Percentiles rank a stretch among this genome's conserved stretches.
These are phyloP conservation scores for Pampus argenteus DNA, from an alignment of 2,797 vertebrate species.

Conservation along the genomic window DNA sequence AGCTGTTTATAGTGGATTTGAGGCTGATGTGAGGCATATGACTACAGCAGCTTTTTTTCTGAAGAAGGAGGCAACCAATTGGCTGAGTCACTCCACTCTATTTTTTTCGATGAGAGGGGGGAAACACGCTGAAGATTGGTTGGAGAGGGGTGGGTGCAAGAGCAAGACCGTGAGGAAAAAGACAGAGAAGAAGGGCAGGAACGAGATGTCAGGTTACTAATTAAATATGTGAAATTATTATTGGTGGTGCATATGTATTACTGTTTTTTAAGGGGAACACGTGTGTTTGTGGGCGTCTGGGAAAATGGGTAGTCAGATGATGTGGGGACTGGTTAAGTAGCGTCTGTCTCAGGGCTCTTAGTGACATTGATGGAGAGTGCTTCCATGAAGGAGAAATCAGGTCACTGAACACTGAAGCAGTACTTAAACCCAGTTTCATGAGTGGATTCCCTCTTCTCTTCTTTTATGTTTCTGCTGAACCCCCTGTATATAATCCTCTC, in stretches of 20 bases:
- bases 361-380: conserved; percentile 52
- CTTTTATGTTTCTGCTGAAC: conserved; percentile 22
- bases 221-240: conserved; percentile 24
- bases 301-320: conserved; percentile 16
- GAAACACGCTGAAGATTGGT: conserved; percentile 20
- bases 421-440: conserved; percentile 58
- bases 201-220: conserved; percentile 11
- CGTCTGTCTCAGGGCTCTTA: conserved; percentile 49
- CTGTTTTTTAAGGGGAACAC: conserved; percentile 9
- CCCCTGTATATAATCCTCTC: conserved; percentile 5
- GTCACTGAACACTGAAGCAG: conserved; percentile 66
- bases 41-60: conserved; percentile 27
- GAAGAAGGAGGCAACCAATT: conserved; percentile 3
- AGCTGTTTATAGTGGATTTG: conserved; percentile 21
- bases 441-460: conserved; percentile 29
- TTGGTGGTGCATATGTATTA: neutral
- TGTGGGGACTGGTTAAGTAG: conserved; percentile 42
- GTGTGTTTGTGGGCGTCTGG: conserved; percentile 27
- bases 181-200: neutral
- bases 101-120: conserved; percentile 4
- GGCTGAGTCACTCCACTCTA: conserved; percentile 17
- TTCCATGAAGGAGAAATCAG: conserved; percentile 62
- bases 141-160: conserved; percentile 8
- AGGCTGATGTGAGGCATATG: conserved; percentile 39
- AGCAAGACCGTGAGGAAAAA: conserved; percentile 5